Evolutionary conservation across 2,797 vertebrate genomes (phyloP).

Genomic region (Channallabes apus): DNA sequence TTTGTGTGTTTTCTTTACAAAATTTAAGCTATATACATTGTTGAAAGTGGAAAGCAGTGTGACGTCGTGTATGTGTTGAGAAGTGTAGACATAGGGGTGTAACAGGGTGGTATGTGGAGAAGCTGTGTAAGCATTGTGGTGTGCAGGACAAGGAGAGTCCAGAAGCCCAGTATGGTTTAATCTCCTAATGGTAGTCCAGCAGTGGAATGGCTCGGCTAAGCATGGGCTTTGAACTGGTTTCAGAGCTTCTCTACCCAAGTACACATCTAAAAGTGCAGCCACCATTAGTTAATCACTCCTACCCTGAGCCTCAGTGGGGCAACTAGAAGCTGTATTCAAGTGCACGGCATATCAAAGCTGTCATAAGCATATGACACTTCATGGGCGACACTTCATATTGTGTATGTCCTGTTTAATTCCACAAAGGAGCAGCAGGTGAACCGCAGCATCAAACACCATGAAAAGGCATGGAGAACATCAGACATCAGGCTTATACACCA

Average conservation of each 20-base stretch:
- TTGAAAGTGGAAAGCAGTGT: neutral
- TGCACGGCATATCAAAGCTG: conserved; percentile 68
- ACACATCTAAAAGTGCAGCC: conserved; percentile 80
- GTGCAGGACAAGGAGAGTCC: neutral
- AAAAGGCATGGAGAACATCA: conserved; percentile 61
- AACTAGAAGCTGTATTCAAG: conserved; percentile 63
- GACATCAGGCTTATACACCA: conserved; percentile 64
- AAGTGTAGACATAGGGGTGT: neutral
- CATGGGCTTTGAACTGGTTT: conserved; percentile 78
- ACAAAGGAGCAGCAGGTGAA: conserved; percentile 64
- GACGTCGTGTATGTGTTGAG: neutral
- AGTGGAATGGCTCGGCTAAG: conserved; percentile 75
- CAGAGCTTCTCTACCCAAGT: conserved; percentile 68
- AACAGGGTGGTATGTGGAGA: neutral
- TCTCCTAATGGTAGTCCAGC: conserved; percentile 80
- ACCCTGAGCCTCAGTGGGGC: conserved; percentile 70
- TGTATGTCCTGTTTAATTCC: conserved; percentile 69
- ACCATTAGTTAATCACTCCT: conserved; percentile 91
- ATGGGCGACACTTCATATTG: conserved; percentile 58
- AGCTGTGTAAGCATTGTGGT: neutral
- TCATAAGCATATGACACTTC: conserved; percentile 64
- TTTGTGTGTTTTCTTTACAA: neutral
- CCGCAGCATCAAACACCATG: conserved; percentile 57
- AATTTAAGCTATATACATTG: neutral
- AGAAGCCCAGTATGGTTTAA: conserved; percentile 73